Evolutionary conservation across 1,140 invertebrate species (phyloP).

Genomic region (Zelostemma sp.): DNA sequence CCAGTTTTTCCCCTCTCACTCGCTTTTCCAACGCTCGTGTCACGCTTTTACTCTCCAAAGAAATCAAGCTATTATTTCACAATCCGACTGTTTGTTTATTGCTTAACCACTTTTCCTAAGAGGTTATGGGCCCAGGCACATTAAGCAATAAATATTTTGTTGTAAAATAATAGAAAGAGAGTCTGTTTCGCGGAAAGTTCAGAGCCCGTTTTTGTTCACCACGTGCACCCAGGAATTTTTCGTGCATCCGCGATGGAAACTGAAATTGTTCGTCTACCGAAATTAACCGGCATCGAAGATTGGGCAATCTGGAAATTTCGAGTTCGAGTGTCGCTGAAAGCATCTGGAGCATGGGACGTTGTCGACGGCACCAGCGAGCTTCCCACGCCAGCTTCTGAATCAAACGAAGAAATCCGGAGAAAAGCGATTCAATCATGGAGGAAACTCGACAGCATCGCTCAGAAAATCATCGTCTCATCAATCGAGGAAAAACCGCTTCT

Average conservation of each 20-base stretch:
- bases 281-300: neutral
- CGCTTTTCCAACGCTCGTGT: no score
- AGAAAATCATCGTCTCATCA: conserved; percentile 43
- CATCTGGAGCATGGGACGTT: conserved; percentile 13
- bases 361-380: conserved; percentile 1
- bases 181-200: no score
- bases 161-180: neutral
- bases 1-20: no score
- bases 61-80: no score
- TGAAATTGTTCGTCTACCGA: no score
- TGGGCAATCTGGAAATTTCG: conserved; percentile 31
- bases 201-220: no score
- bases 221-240: no score
- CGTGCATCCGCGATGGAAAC: no score
- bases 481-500: conserved; percentile 33
- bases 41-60: no score
- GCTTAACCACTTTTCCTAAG: no score
- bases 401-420: neutral
- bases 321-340: conserved; percentile 12
- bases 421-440: neutral
- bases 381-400: no score
- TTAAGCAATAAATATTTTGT: conserved; percentile 12
- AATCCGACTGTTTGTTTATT: no score
- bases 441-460: conserved; percentile 23
- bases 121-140: conserved; percentile 26